Evolutionary conservation across 2,113 vertebrate genomes (phyloP).

Genomic region (Lycocorax pyrrhopterus): DNA sequence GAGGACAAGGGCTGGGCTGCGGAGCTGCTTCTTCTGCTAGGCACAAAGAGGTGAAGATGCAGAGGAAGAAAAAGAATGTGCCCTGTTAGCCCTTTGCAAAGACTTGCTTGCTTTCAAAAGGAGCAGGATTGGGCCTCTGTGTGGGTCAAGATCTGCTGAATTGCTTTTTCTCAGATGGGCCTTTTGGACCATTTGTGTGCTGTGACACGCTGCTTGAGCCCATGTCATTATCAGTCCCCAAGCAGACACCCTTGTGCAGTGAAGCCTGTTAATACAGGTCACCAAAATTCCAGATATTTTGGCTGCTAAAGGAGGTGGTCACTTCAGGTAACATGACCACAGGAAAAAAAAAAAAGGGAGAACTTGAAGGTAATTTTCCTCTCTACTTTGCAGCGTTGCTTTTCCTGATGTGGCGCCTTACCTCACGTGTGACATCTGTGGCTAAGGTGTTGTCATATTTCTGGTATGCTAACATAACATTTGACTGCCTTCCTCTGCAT

Average conservation of each 20-base stretch:
- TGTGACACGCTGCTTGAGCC: neutral
- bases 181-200: neutral
- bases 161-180: no score
- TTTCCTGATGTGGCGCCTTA: neutral
- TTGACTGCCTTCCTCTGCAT: slow-evolving; percentile 7
- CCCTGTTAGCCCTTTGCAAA: neutral
- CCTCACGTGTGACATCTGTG: neutral
- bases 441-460: neutral
- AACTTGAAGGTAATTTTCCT: neutral
- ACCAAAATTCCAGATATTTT: neutral
- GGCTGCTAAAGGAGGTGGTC: neutral
- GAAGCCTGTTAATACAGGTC: neutral
- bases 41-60: neutral
- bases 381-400: fast-evolving
- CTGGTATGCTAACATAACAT: neutral
- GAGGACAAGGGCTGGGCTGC: neutral
- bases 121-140: neutral
- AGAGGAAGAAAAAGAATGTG: neutral
- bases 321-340: neutral
- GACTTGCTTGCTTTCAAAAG: neutral
- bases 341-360: neutral
- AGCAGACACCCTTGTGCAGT: neutral
- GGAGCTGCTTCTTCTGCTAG: neutral
- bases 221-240: neutral
- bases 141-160: neutral